Percentiles rank a stretch among this genome's conserved stretches.
phyloP scores from a whole-genome alignment of 2,888 invertebrate genomes.

The Dastarcus helophoroides region DNA sequence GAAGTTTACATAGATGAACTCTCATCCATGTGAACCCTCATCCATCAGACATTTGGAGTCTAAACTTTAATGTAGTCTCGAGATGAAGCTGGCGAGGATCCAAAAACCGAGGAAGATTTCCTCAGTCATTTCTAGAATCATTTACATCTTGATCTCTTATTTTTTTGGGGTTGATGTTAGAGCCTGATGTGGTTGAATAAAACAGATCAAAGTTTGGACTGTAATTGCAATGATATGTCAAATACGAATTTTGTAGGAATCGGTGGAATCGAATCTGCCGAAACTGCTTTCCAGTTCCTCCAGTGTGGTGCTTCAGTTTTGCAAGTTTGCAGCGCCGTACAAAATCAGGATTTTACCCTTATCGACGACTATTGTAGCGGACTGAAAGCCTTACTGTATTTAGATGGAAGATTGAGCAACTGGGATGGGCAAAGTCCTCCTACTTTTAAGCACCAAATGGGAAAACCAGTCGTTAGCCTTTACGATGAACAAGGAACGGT shows the following conservation, averaged over 20 bases:
- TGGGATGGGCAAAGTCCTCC: slow-evolving; percentile 98
- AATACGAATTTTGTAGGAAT: slow-evolving; percentile 38
- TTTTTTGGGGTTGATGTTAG: too few species aligned
- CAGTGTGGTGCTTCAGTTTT: slow-evolving; percentile 86
- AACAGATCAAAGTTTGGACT: too few species aligned
- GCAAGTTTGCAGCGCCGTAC: slow-evolving; percentile 92
- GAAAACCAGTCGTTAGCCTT: slow-evolving; percentile 68
- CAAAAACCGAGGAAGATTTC: too few species aligned
- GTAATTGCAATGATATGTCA: not conserved
- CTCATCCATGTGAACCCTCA: too few species aligned
- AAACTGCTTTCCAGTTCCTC: slow-evolving; percentile 87
- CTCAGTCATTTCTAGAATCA: too few species aligned
- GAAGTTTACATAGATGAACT: too few species aligned
- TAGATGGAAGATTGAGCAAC: slow-evolving; percentile 54
- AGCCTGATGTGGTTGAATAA: too few species aligned
- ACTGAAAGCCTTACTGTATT: slow-evolving; percentile 73
- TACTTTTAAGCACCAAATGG: slow-evolving; percentile 78
- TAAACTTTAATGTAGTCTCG: too few species aligned
- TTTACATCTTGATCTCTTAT: too few species aligned
- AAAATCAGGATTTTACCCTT: slow-evolving; percentile 97
- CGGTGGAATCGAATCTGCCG: slow-evolving; percentile 95
- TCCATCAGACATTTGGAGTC: too few species aligned
- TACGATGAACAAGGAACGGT: slow-evolving; percentile 60
- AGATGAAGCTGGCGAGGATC: too few species aligned
- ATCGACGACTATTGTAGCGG: slow-evolving; percentile 91